A percentile compares a stretch with the other conserved stretches of the same genome.
phyloP scores from a whole-genome alignment of 1,140 invertebrate species.

The Episyrphus balteatus region DNA sequence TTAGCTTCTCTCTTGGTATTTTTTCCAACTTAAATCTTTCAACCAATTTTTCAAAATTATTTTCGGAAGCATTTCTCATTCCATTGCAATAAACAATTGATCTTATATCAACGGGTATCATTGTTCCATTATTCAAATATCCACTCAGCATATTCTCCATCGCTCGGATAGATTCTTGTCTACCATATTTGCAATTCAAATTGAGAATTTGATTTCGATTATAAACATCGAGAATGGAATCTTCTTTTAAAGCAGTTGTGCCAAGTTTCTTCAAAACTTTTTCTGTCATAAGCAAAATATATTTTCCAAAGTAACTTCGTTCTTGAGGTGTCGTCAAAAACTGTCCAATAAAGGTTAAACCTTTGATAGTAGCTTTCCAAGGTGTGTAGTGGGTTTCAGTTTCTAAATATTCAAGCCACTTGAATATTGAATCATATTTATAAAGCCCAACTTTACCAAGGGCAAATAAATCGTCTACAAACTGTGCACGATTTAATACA shows the following conservation, averaged over 20 bases:
- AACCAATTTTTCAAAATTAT: conserved; percentile 15
- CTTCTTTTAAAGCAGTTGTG: background rate
- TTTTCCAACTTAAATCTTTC: conserved; percentile 8
- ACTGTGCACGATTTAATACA: conserved; percentile 59
- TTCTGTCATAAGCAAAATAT: conserved; percentile 11
- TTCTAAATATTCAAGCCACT: conserved; percentile 40
- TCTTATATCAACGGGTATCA: conserved; percentile 40
- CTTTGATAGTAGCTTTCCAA: conserved; percentile 40
- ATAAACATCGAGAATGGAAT: conserved; percentile 24
- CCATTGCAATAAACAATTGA: conserved; percentile 46
- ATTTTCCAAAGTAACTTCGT: conserved; percentile 14
- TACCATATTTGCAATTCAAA: conserved; percentile 41
- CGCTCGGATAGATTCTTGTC: conserved; percentile 34
- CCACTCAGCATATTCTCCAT: conserved; percentile 8
- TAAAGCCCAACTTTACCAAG: conserved; percentile 47
- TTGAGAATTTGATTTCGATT: conserved; percentile 31
- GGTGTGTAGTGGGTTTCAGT: conserved; percentile 44
- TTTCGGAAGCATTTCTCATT: conserved; percentile 30
- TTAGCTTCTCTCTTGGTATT: conserved; percentile 8
- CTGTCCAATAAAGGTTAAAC: conserved; percentile 10
- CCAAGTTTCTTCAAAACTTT: conserved; percentile 14
- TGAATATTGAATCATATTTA: conserved; percentile 39
- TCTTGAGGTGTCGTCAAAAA: conserved; percentile 12
- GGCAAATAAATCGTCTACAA: conserved; percentile 64
- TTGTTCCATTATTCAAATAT: background rate